These are phyloP conservation scores for Xestia sexstrigata DNA, from an alignment of 2,888 invertebrate species.

Conservation along the genomic window DNA sequence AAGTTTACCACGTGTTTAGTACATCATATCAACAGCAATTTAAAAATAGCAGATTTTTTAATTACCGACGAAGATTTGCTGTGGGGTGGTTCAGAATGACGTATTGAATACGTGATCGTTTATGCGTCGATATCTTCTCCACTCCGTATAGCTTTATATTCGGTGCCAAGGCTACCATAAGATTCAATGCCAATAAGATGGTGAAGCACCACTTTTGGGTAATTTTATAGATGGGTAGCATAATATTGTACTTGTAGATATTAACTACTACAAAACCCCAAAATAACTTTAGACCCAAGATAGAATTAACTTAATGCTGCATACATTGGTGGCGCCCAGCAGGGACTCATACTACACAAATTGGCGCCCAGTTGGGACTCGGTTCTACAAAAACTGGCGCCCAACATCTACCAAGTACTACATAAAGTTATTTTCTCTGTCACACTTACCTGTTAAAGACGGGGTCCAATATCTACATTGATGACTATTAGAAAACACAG, in stretches of 20 bases:
- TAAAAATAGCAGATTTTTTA: too few species aligned
- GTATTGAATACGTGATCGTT: background rate
- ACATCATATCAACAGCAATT: too few species aligned
- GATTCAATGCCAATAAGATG: background rate
- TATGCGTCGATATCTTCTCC: background rate
- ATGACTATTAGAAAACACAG: background rate
- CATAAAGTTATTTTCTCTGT: background rate
- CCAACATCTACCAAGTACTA: background rate
- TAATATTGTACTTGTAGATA: background rate
- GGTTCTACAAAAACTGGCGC: background rate
- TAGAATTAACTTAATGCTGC: background rate
- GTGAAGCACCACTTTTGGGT: background rate
- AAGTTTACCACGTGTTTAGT: too few species aligned
- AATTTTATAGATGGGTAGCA: background rate
- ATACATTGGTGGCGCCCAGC: conserved; percentile 1
- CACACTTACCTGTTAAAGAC: background rate
- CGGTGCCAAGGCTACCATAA: background rate
- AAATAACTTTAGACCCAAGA: background rate
- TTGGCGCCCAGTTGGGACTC: background rate
- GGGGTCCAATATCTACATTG: background rate
- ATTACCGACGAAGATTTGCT: background rate
- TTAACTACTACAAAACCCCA: background rate
- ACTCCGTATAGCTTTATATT: background rate
- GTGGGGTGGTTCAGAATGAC: background rate
- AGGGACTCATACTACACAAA: background rate